Base-by-base conservation (phyloP, 2,113 vertebrate species). In the Panthera leo region DNA sequence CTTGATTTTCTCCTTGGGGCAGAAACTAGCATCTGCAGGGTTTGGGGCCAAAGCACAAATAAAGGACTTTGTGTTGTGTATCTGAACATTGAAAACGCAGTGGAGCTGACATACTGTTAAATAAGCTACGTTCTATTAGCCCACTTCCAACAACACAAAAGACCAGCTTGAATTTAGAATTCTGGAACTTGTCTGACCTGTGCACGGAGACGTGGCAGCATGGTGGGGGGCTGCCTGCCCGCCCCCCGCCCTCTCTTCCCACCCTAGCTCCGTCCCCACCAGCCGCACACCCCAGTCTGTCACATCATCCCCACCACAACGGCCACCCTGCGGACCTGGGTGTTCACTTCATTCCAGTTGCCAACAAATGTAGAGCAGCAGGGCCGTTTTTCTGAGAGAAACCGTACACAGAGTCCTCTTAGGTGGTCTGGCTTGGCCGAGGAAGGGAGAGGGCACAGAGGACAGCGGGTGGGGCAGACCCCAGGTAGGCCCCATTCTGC, bases 351-450 rank as follows among this genome's bases (percentile, higher is more conserved):
- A 14, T 1, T 53, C 36, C 75, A 42, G n/a, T 58, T 31, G 27
- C 23, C 16, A 7, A 12, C 29, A n/a, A 10, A 34, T 12, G 19
- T n/a, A 42, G 76, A 63, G 91, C 12, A 5, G 16, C 21, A 34
- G 34, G 58, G 39, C 34, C 11, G 39, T 29, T 23, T 29, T 39
- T 9, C 16, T 14, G 23, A 16, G 29, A 63, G 78, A 75, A 61
- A 61, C 13, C 7, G 0, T 2, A 21, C 1, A 3, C 5, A 3
- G 73, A 75, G 29, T 8, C 19, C 61, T 34, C 3, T 0, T 29
- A 45, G 15, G 58, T 5, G 23, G 25, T 34, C n/a, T 0, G 11
- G 85, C 25, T 27, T 53, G 2, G 6, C 27, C 6, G 71, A 14
- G 58, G 42, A 36, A 34, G 48, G 34, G 45, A 53, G 29, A 39